These are phyloP conservation scores for Menidia menidia DNA, from an alignment of 2,797 vertebrate genomes.

Conservation along the genomic window DNA sequence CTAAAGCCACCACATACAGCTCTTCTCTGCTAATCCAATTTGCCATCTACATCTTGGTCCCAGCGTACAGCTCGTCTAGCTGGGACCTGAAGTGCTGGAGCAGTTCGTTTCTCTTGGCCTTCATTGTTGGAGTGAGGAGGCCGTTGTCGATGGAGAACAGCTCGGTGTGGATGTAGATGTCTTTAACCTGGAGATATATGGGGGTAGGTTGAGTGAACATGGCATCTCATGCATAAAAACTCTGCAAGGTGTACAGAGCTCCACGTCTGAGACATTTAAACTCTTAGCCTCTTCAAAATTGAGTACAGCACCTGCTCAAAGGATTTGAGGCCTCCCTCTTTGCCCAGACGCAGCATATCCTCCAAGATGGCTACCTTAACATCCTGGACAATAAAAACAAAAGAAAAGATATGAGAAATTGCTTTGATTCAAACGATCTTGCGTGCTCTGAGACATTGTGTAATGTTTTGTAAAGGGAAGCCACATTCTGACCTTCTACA, in stretches of 20 bases:
- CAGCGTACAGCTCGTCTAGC: constrained; percentile 90
- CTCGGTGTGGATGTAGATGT: constrained; percentile 85
- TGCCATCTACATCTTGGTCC: constrained; percentile 80
- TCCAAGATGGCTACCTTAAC: constrained; percentile 88
- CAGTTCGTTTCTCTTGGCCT: constrained; percentile 91
- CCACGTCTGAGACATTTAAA: not conserved
- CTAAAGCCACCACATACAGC: not conserved
- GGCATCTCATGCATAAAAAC: not conserved
- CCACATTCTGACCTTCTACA: no score
- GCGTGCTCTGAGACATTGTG: no score
- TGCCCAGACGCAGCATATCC: constrained; percentile 88
- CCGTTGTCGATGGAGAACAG: constrained; percentile 92
- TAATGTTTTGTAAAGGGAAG: no score
- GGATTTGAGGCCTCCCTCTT: constrained; percentile 90
- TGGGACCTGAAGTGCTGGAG: constrained; percentile 87
- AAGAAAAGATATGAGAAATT: not conserved
- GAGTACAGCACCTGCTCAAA: constrained; percentile 91
- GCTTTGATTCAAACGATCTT: no score
- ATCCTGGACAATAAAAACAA: constrained; percentile 67
- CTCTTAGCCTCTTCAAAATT: not conserved
- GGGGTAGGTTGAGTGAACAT: not conserved
- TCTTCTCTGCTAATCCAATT: not conserved
- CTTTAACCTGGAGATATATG: constrained; percentile 85
- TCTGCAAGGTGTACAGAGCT: not conserved
- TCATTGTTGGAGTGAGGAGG: constrained; percentile 95